Evolutionary conservation across 2,888 invertebrate genomes (phyloP), one percentile per base, ranked within the genome.

Genomic region (Epiblema foenella): DNA sequence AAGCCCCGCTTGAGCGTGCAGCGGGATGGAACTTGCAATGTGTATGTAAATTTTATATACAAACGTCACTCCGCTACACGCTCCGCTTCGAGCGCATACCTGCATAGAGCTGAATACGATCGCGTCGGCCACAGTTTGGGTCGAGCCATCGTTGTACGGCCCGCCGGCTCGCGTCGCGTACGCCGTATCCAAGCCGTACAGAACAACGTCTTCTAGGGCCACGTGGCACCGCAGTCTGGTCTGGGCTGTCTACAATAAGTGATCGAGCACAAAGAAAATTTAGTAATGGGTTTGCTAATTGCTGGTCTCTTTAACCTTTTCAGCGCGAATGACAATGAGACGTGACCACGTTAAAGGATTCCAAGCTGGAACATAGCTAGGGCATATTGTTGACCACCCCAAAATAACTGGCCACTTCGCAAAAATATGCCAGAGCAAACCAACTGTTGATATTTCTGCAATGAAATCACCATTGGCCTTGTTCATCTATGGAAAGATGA

Each of bases 151-250:
- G 1, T 78, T 79, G 46, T 76, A 83, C 0, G 91, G 87, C 0
- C 91, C 91, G 0, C 91, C 91, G 0, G 69, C 75, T n/a, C 85
- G 82, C 0, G 86, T 77, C 0, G 84, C 78, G 65, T 90, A 90
- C 2, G 81, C 75, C 0, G 88, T 84, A 54, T 90, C 91, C 59
- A 91, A 74, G 0, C 91, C 91, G 15, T 83, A 78, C 18, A 91
- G 9, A 7, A 77, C 73, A 54, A 88, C 71, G 1, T 83, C 72
- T 0, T 39, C 54, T 15, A 86, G 29, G n/a, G 42, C 29, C 17
- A 58, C 18, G 54, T 39, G n/a, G 29, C 42, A 42, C 18, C 24
- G 15, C 17, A 11, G n/a, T 8, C 15, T 5, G 17, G 15, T 51
- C 1, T 60, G 69, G 3, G 75, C 54, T 33, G 72, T 33, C 80